These are phyloP conservation scores for Venustoraphidia nigricollis DNA, from an alignment of 2,888 invertebrate species.

Conservation along the genomic window DNA sequence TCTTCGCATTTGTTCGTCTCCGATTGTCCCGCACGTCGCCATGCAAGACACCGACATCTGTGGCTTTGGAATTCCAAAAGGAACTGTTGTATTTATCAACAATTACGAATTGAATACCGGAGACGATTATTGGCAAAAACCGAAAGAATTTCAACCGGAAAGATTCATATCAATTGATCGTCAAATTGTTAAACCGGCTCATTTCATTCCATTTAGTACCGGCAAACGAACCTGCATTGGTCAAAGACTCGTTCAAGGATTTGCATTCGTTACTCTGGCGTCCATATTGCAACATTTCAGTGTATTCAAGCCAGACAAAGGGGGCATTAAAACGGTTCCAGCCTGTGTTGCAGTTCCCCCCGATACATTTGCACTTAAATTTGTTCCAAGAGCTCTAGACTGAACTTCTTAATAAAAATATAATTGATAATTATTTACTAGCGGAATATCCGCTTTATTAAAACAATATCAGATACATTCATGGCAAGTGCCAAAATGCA, in stretches of 20 bases:
- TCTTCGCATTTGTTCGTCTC: constrained; percentile 64
- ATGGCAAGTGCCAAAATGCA: too few relatives aligned
- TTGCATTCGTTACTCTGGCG: constrained; percentile 57
- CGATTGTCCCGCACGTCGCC: constrained; percentile 82
- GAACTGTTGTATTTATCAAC: constrained; percentile 70
- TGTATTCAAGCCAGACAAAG: constrained; percentile 36
- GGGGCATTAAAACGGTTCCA: constrained; percentile 39
- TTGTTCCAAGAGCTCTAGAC: constrained; percentile 30
- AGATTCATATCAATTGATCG: constrained; percentile 43
- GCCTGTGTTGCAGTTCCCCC: constrained; percentile 63
- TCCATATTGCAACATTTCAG: constrained; percentile 58
- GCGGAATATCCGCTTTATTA: too few relatives aligned
- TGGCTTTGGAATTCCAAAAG: constrained; percentile 56
- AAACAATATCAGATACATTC: too few relatives aligned
- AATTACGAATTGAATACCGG: constrained; percentile 68
- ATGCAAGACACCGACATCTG: constrained; percentile 57
- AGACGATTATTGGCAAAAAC: constrained; percentile 54
- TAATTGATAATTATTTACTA: too few relatives aligned
- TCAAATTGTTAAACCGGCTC: constrained; percentile 38
- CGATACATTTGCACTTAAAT: constrained; percentile 47
- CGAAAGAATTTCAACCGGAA: constrained; percentile 56
- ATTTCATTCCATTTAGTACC: constrained; percentile 74
- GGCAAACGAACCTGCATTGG: constrained; percentile 80
- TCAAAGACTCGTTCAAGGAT: constrained; percentile 61
- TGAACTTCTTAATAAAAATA: too few relatives aligned